A percentile compares a stretch with the other conserved stretches of the same genome.
These are phyloP conservation scores for Lagenorhynchus albirostris DNA, from an alignment of 2,113 vertebrate genomes.

Conservation along the genomic window DNA sequence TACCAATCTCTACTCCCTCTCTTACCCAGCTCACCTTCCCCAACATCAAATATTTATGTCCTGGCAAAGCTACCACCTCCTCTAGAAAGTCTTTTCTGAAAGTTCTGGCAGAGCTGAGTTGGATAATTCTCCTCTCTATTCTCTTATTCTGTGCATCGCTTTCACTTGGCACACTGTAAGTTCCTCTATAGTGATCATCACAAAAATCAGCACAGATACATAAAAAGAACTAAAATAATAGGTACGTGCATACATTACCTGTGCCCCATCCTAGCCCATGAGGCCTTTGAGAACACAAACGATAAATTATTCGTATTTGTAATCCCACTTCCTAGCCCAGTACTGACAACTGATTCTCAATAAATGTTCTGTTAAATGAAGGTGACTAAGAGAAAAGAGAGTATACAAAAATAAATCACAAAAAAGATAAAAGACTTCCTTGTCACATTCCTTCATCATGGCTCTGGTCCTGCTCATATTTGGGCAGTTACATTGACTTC, in stretches of 20 bases:
- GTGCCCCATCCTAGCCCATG: neutral
- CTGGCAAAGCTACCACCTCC: neutral
- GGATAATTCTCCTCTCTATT: neutral
- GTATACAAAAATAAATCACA: neutral
- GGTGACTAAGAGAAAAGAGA: neutral
- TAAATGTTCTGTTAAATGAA: conserved; percentile 17
- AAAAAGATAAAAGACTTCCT: neutral
- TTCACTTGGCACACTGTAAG: neutral
- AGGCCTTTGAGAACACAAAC: neutral
- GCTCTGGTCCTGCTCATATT: neutral
- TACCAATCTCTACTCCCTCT: neutral
- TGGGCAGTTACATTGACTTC: neutral
- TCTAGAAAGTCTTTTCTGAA: neutral
- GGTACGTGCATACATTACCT: neutral
- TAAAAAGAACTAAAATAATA: conserved; percentile 14
- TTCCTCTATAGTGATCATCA: neutral
- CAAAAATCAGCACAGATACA: conserved; percentile 12
- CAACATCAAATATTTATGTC: neutral
- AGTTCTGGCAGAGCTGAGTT: neutral
- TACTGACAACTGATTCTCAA: neutral
- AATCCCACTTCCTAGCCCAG: neutral
- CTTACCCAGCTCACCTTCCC: neutral
- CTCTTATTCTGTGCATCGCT: neutral
- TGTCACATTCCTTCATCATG: neutral
- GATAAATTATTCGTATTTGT: neutral